Percentiles rank a stretch among this genome's conserved stretches.
These are phyloP conservation scores for Cryptocephalus primarius DNA, from an alignment of 2,888 invertebrate species.

Conservation along the genomic window DNA sequence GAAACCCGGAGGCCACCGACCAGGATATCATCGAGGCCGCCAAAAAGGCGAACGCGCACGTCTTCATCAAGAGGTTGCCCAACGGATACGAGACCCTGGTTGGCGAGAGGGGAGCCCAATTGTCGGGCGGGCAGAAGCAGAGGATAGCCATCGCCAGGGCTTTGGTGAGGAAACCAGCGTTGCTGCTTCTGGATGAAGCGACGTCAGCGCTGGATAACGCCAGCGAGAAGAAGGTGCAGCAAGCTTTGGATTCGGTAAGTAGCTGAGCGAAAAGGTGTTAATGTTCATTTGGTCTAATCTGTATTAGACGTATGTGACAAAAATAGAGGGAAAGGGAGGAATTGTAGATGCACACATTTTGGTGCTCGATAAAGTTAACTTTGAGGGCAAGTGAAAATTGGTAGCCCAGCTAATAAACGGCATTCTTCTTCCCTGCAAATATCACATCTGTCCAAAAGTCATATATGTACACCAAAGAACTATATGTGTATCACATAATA, in stretches of 20 bases:
- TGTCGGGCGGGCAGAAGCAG: slow-evolving; percentile 87
- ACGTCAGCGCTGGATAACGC: slow-evolving; percentile 82
- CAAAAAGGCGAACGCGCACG: slow-evolving; percentile 65
- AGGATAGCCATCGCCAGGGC: slow-evolving; percentile 85
- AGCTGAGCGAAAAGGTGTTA: no score
- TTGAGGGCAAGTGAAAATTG: no score
- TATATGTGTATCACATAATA: no score
- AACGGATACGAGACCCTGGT: slow-evolving; percentile 74
- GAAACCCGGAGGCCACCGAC: slow-evolving; percentile 53
- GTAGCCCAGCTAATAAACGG: no score
- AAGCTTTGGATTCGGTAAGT: slow-evolving; percentile 58
- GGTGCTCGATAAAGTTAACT: no score
- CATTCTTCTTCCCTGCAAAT: no score
- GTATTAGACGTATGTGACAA: no score
- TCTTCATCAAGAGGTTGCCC: slow-evolving; percentile 63
- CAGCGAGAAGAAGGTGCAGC: slow-evolving; percentile 79
- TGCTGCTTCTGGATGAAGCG: slow-evolving; percentile 75
- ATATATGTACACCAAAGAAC: no score
- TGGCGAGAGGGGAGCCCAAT: slow-evolving; percentile 72
- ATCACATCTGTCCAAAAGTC: no score
- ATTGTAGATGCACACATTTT: no score
- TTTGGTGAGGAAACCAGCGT: slow-evolving; percentile 66
- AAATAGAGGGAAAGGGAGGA: no score
- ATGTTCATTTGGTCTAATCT: no score
- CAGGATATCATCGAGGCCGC: slow-evolving; percentile 60